Conservation (phyloP, 2,888 invertebrate species). For the Rapana venosa region DNA sequence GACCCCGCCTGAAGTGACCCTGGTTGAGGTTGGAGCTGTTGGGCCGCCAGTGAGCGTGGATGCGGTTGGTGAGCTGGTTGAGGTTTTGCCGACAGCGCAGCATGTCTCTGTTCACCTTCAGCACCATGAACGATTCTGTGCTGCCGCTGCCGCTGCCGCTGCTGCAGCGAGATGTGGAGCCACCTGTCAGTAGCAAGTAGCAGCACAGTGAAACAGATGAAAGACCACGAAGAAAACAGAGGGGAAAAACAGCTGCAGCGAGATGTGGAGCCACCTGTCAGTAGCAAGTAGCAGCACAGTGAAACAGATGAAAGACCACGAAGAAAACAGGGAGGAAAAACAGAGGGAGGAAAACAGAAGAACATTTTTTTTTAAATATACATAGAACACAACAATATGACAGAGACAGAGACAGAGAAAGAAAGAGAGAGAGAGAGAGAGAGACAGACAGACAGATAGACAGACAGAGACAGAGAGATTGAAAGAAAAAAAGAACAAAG, state of each 20-base stretch:
- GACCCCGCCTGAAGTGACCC: constrained; percentile 61
- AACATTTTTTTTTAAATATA: not conserved
- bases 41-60: constrained; percentile 66
- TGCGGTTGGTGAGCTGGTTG: constrained; percentile 61
- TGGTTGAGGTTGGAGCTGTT: constrained; percentile 65
- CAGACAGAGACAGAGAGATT: too few species aligned
- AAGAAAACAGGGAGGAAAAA: not conserved
- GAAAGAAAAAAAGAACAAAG: not conserved
- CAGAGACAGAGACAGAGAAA: constrained; percentile 28
- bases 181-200: constrained; percentile 43
- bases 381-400: too few species aligned
- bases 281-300: too few species aligned
- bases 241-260: not conserved
- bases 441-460: not conserved
- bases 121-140: constrained; percentile 56
- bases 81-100: constrained; percentile 58
- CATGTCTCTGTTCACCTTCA: constrained; percentile 57
- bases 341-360: not conserved
- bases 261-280: constrained; percentile 41
- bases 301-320: too few species aligned
- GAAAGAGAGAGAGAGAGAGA: constrained; percentile 6
- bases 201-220: too few species aligned
- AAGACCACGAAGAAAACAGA: not conserved
- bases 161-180: constrained; percentile 16
- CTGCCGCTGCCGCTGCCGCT: not conserved